phyloP scores from a whole-genome alignment of 2,113 vertebrate species.

The Erythrocercus mccallii region DNA sequence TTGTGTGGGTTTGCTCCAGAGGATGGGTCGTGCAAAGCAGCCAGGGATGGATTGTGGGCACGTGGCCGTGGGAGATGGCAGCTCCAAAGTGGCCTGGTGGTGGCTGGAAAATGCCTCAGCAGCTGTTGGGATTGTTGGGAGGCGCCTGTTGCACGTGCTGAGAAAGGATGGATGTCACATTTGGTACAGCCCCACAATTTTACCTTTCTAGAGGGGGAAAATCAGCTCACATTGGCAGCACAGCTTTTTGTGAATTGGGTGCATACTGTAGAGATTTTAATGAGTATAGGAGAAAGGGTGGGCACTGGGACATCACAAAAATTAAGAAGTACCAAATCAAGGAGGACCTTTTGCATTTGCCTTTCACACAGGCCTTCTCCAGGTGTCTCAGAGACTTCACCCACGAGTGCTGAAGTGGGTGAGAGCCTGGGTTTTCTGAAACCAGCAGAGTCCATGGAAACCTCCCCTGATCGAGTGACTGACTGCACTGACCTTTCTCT shows the following conservation, averaged over 20 bases:
- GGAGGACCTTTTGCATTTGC: not conserved
- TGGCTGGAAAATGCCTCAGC: not conserved
- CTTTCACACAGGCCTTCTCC: conserved; percentile 77
- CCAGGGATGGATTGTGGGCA: not conserved
- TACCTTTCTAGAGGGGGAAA: not conserved
- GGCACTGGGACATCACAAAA: not conserved
- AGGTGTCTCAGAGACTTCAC: conserved; percentile 74
- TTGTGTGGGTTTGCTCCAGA: not conserved
- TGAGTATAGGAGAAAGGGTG: not conserved
- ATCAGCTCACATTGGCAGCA: not conserved
- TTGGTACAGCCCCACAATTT: not conserved
- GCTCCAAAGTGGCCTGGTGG: not conserved
- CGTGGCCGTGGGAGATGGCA: not conserved
- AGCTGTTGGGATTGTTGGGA: not conserved
- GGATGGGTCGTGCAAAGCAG: not conserved
- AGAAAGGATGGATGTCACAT: not conserved
- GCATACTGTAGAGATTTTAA: not conserved
- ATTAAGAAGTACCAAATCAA: not conserved
- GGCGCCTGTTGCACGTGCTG: not conserved
- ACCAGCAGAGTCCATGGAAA: conserved; percentile 60
- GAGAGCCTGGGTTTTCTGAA: conserved; percentile 60
- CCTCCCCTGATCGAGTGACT: conserved; percentile 71
- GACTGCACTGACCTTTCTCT: conserved; percentile 85
- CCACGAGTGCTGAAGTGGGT: conserved; percentile 53
- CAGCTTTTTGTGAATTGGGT: not conserved